phyloP scores from a whole-genome alignment of 2,888 invertebrate genomes.

The Ernsta delagoae region DNA sequence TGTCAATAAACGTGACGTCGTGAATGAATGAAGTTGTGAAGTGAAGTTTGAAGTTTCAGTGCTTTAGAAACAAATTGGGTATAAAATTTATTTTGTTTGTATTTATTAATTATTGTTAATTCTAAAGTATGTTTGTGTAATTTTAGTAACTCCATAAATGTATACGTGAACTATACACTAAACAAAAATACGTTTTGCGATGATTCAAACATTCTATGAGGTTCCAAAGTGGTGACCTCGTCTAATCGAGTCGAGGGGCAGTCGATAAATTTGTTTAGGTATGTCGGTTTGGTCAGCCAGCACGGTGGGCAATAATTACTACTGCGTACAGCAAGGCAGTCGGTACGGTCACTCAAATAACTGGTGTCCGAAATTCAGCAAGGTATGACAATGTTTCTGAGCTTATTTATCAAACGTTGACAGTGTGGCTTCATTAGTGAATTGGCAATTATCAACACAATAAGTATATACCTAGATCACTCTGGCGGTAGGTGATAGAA shows the following conservation, averaged over 20 bases:
- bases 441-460: constrained; percentile 28
- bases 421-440: constrained; percentile 33
- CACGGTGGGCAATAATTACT: constrained; percentile 84
- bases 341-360: constrained; percentile 73
- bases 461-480: constrained; percentile 3
- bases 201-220: constrained; percentile 18
- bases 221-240: constrained; percentile 65
- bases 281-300: constrained; percentile 91
- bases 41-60: constrained; percentile 12
- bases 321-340: constrained; percentile 70
- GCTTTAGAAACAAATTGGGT: constrained; percentile 26
- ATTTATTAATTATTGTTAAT: not conserved
- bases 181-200: constrained; percentile 20
- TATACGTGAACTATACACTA: constrained; percentile 35
- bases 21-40: no score
- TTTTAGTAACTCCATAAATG: constrained; percentile 16
- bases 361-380: constrained; percentile 78
- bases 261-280: constrained; percentile 77
- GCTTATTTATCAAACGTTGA: constrained; percentile 8
- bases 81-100: constrained; percentile 36
- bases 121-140: constrained; percentile 14
- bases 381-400: constrained; percentile 65
- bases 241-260: constrained; percentile 70
- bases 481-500: constrained; percentile 27
- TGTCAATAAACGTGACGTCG: no score